These are phyloP conservation scores for Salvelinus alpinus DNA, from an alignment of 2,113 vertebrate species.

Conservation along the genomic window DNA sequence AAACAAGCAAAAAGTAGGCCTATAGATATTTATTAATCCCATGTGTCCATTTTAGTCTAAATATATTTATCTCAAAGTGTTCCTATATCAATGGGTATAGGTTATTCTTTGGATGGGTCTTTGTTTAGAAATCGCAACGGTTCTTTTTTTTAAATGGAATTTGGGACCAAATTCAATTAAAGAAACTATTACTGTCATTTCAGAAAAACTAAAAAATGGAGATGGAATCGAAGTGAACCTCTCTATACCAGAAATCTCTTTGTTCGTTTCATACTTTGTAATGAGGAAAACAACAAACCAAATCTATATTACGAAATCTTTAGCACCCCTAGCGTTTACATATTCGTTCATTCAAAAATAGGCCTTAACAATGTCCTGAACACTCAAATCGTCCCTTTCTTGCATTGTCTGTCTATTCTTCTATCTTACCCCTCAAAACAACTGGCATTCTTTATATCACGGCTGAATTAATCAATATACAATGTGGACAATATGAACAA, in stretches of 20 bases:
- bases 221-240: neutral
- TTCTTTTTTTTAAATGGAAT: slow-evolving; percentile 1
- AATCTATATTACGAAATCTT: slow-evolving; percentile 37
- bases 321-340: slow-evolving; percentile 68
- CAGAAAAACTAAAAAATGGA: slow-evolving; percentile 14
- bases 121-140: neutral
- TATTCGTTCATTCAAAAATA: slow-evolving; percentile 10
- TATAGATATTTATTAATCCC: neutral
- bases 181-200: neutral
- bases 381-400: neutral
- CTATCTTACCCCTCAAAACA: neutral
- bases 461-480: neutral
- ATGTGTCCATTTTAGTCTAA: slow-evolving; percentile 2
- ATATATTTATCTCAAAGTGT: slow-evolving; percentile 23
- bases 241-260: neutral
- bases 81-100: neutral
- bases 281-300: slow-evolving; percentile 28
- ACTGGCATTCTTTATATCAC: neutral
- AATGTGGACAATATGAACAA: neutral
- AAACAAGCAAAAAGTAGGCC: neutral
- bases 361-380: slow-evolving; percentile 14
- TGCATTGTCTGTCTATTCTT: neutral
- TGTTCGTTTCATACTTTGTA: slow-evolving; percentile 5
- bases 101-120: slow-evolving; percentile 3
- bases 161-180: slow-evolving; percentile 3